Evolutionary conservation across 1,140 invertebrate species (phyloP), one percentile per base, ranked within the genome.

Genomic region (Episyrphus balteatus): DNA sequence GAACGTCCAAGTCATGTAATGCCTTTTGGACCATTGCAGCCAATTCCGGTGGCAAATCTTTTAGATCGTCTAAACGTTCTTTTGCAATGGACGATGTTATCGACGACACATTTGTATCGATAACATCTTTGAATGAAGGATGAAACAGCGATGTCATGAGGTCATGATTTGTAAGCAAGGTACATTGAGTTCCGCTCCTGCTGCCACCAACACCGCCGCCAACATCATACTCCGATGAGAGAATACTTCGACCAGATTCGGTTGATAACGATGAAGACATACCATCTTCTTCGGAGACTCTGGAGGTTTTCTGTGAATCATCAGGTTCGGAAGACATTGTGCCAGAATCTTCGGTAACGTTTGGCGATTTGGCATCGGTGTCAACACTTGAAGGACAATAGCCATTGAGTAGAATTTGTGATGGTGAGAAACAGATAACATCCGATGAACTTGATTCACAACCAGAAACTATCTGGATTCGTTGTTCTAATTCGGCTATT

Each of bases 401-500:
- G 6, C 75, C 76, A 53, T 77, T 72, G 3, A 79, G 62, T 3
- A 79, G 67, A 46, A 73, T 66, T 36, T 69, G 68, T 2, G 75
- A 74, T 30, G 77, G 77, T n/a, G 74, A 78, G 44, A 66, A 69
- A 7, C 60, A 59, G 15, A 55, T 53, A 1, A 59, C 59, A 15
- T 51, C 59, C 1, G 52, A 48, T 2, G 50, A 56, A 8, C 55
- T 51, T 0, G 57, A 55, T 34, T 57, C 54, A 2, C 56, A 54
- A 13, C 52, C 59, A 1, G 60, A 48, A 1, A 66, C 45, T 39
- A 55, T 54, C 50, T 74, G 67, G 39, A 76, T 57, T 3, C 71
- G 57, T 44, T 62, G 73, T 44, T 79, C 77, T 37, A 79, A 57
- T 57, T 78, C 75, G 11, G 70, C 69, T 56, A 79, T 76, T 65